Evolutionary conservation across 1,140 invertebrate species (phyloP).

Genomic region (Ditylenchus dipsaci): DNA sequence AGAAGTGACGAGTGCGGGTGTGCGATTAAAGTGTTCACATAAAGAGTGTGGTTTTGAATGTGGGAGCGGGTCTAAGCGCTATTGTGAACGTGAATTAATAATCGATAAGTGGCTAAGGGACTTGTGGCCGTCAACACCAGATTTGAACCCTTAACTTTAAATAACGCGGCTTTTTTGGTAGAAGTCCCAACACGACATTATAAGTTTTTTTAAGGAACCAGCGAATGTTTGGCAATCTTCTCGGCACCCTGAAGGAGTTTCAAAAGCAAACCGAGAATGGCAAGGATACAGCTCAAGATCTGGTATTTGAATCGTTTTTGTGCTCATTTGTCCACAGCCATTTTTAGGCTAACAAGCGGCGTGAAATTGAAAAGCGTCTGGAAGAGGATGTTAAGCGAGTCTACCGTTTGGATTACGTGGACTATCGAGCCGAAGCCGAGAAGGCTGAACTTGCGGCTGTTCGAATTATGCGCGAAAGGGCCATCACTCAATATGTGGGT

Average conservation of each 20-base stretch:
- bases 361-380: conserved; percentile 83
- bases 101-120: no score
- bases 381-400: conserved; percentile 80
- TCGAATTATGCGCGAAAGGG: no score
- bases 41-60: no score
- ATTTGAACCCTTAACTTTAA: no score
- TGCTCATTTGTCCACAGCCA: background rate
- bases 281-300: conserved; percentile 11
- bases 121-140: no score
- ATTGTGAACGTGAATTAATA: no score
- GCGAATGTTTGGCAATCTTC: conserved; percentile 84
- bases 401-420: conserved; percentile 76
- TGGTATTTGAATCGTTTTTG: background rate
- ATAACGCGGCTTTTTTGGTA: no score
- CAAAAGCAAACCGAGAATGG: conserved; percentile 78
- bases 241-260: conserved; percentile 86
- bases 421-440: conserved; percentile 78
- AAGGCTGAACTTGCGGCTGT: conserved; percentile 78
- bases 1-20: no score
- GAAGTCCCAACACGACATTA: no score
- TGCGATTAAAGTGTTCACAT: no score
- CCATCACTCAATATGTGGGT: conserved; percentile 66
- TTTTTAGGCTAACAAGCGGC: conserved; percentile 72
- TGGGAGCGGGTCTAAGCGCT: no score
- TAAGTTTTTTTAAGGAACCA: conserved; percentile 71